Conservation (phyloP, 2,888 invertebrate species). For the Aporophyla lueneburgensis region DNA sequence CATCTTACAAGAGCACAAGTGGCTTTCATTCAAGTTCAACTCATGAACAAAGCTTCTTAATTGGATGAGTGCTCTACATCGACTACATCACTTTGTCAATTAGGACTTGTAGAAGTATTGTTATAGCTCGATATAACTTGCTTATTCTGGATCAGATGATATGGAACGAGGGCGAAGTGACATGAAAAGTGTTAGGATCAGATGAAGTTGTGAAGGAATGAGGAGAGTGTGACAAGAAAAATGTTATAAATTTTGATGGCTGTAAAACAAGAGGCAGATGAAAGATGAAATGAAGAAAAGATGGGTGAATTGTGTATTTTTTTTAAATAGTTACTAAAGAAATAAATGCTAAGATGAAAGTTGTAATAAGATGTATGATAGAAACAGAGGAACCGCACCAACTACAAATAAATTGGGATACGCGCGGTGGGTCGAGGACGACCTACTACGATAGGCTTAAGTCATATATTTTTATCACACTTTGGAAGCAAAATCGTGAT, state of each 20-base stretch:
- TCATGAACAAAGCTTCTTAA: constrained; percentile 29
- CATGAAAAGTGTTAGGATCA: too few relatives aligned
- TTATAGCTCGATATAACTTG: constrained; percentile 2
- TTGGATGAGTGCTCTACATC: constrained; percentile 32
- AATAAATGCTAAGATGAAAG: background rate
- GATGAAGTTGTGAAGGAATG: background rate
- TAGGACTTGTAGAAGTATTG: constrained; percentile 7
- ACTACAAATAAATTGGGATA: background rate
- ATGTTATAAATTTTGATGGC: background rate
- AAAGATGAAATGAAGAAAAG: too few relatives aligned
- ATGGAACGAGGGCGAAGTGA: too few relatives aligned
- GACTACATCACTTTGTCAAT: constrained; percentile 29
- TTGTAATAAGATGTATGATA: background rate
- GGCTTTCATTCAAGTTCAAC: constrained; percentile 43
- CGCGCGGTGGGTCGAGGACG: too few relatives aligned
- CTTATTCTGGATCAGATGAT: background rate
- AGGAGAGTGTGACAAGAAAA: background rate
- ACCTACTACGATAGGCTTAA: too few relatives aligned
- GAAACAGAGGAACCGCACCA: background rate
- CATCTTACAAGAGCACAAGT: constrained; percentile 16
- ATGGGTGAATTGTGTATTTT: background rate
- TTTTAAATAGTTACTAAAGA: background rate
- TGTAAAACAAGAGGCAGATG: background rate
- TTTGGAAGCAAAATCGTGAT: too few relatives aligned
- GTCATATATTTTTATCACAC: too few relatives aligned